These are phyloP conservation scores for Condylura cristata DNA, from an alignment of 2,113 vertebrate species.

Conservation along the genomic window DNA sequence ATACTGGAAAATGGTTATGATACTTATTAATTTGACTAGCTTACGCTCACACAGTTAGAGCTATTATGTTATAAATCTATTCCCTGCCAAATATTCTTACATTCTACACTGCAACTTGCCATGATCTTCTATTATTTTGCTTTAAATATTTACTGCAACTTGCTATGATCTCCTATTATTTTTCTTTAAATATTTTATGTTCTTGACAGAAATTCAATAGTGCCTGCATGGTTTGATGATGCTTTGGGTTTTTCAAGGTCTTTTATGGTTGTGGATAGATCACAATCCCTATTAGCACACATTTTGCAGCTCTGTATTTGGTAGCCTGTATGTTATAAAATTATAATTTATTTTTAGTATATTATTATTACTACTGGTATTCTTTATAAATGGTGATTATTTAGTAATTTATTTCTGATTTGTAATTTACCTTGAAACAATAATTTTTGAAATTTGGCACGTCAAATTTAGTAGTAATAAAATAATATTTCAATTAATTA, in stretches of 20 bases:
- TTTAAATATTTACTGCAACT: constrained; percentile 85
- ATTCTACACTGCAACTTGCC: constrained; percentile 34
- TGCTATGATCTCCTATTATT: constrained; percentile 80
- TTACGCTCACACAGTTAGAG: constrained; percentile 64
- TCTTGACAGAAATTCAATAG: constrained; percentile 80
- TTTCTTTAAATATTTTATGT: constrained; percentile 80
- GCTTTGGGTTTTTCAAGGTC: constrained; percentile 78
- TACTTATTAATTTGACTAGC: constrained; percentile 56
- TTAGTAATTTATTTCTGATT: neutral
- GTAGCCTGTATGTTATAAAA: neutral
- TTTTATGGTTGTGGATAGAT: constrained; percentile 57
- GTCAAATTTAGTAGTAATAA: neutral
- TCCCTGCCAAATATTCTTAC: constrained; percentile 64
- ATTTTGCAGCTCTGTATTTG: constrained; percentile 26
- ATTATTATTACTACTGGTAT: neutral
- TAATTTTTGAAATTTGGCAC: neutral
- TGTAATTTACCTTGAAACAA: neutral
- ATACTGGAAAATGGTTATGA: constrained; percentile 56
- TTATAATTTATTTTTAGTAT: neutral
- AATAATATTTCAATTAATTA: neutral
- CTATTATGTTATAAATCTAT: constrained; percentile 64
- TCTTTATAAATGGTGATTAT: neutral
- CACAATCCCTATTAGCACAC: constrained; percentile 52
- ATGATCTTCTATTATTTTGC: constrained; percentile 78
- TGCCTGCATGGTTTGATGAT: constrained; percentile 61